Conservation (phyloP, 2,888 invertebrate genomes). For the Entomobrya multifasciata region DNA sequence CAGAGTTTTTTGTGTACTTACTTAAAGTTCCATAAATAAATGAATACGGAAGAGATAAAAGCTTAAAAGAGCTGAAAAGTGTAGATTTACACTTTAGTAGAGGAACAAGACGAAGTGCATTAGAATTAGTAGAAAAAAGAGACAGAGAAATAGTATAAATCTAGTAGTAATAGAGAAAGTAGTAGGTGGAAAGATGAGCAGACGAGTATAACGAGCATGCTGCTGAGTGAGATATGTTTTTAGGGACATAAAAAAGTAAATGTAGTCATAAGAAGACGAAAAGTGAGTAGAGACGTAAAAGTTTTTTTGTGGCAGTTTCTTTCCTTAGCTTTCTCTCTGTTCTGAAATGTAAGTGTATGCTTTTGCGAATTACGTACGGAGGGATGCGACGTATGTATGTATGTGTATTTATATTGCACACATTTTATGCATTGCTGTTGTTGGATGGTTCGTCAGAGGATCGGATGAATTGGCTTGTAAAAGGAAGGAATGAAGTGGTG, state of each 20-base stretch:
- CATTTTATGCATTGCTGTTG: not conserved
- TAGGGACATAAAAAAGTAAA: slow-evolving; percentile 15
- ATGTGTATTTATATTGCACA: not conserved
- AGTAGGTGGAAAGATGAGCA: not conserved
- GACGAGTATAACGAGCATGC: not conserved
- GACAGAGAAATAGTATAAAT: not conserved
- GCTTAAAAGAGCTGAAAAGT: slow-evolving; percentile 44
- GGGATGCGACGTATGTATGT: not conserved
- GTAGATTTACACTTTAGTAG: not conserved
- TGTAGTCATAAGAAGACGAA: slow-evolving; percentile 18
- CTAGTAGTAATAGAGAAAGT: slow-evolving; percentile 22
- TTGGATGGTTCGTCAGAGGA: not conserved
- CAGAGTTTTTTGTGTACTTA: slow-evolving; percentile 24
- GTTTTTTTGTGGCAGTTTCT: not conserved
- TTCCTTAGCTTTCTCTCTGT: not conserved
- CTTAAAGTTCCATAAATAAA: slow-evolving; percentile 42
- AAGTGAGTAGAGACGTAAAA: not conserved
- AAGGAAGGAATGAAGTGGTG: slow-evolving; percentile 22
- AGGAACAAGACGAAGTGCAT: slow-evolving; percentile 19
- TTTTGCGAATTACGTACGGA: not conserved
- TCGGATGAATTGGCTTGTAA: slow-evolving; percentile 24
- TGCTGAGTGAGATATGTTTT: not conserved
- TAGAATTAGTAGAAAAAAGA: slow-evolving; percentile 34
- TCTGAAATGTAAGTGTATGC: not conserved
- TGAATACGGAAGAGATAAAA: slow-evolving; percentile 30